phyloP scores from a whole-genome alignment of 1,140 invertebrate genomes.

The Scylla paramamosain region DNA sequence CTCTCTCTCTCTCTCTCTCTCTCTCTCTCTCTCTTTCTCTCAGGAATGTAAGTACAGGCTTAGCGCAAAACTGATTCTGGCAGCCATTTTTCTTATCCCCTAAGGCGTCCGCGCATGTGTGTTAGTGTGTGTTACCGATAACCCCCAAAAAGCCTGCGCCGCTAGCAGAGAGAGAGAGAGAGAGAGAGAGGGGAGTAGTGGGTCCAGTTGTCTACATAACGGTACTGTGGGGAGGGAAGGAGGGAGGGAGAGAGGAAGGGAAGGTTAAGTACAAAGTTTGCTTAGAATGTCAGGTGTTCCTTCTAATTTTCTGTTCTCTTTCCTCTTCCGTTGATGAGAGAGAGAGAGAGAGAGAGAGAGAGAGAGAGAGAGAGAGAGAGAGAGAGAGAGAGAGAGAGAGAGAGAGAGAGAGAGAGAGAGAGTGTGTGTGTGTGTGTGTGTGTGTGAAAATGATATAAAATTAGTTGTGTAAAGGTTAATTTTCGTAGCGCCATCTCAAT shows the following conservation, averaged over 20 bases:
- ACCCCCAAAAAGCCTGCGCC: neutral
- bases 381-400: too few species aligned
- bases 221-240: neutral
- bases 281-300: neutral
- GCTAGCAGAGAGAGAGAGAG: neutral
- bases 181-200: neutral
- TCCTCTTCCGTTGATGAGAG: neutral
- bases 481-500: too few species aligned
- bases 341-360: constrained; percentile 11
- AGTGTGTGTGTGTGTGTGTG: too few species aligned
- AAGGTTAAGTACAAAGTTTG: neutral
- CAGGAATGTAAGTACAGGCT: neutral
- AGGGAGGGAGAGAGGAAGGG: neutral
- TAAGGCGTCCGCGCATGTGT: neutral
- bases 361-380: too few species aligned
- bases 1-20: neutral
- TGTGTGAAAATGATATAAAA: too few species aligned
- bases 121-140: neutral
- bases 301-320: neutral
- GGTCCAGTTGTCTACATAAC: neutral
- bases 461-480: too few species aligned
- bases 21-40: constrained; percentile 3
- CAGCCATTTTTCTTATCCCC: too few species aligned
- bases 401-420: too few species aligned
- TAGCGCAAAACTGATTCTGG: too few species aligned